Conservation (phyloP, 2,113 vertebrate species). For the Hemibagrus wyckioides region DNA sequence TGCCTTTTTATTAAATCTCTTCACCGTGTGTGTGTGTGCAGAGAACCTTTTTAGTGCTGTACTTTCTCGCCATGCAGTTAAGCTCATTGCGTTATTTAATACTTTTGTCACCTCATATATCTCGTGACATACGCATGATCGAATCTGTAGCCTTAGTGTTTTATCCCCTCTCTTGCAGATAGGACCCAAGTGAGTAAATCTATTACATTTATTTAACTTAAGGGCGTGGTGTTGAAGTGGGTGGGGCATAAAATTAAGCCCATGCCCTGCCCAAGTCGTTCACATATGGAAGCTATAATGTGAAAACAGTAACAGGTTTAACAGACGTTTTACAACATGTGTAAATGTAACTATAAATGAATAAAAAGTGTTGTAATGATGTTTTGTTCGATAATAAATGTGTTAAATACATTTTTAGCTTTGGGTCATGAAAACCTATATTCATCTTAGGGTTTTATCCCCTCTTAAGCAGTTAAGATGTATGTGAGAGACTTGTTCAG, state of each 20-base stretch:
- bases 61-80: conserved; percentile 33
- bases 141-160: conserved; percentile 46
- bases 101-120: conserved; percentile 54
- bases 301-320: not conserved
- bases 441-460: conserved; percentile 43
- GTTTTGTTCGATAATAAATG: too few species aligned
- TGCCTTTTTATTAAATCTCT: conserved; percentile 34
- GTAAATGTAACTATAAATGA: not conserved
- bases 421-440: not conserved
- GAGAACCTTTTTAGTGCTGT: conserved; percentile 28
- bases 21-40: not conserved
- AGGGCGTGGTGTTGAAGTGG: conserved; percentile 32
- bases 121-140: conserved; percentile 50
- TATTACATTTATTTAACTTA: conserved; percentile 48
- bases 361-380: too few species aligned
- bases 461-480: conserved; percentile 40
- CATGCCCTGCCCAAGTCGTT: not conserved
- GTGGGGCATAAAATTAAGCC: not conserved
- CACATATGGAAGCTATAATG: not conserved
- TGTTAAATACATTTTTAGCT: too few species aligned
- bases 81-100: conserved; percentile 50
- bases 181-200: conserved; percentile 41
- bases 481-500: conserved; percentile 51
- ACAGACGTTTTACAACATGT: not conserved
- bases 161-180: conserved; percentile 41